Evolutionary conservation across 2,797 vertebrate genomes (phyloP), one percentile per base, ranked within the genome.

Genomic region (Myotis myotis): DNA sequence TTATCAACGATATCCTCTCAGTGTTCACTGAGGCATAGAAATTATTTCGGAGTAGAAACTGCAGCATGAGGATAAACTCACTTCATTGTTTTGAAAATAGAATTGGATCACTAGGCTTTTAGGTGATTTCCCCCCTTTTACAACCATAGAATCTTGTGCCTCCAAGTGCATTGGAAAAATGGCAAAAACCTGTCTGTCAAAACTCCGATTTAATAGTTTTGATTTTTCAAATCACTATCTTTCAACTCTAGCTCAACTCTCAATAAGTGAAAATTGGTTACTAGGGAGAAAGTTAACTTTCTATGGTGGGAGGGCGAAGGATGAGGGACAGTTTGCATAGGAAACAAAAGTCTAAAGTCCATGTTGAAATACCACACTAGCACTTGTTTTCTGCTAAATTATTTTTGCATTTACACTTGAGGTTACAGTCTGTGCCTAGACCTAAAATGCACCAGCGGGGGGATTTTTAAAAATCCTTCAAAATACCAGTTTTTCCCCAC

Each of bases 381-480:
- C 96, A 96, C 96, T 96, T 97, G 96, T 97, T 97, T 97, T 97
- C 96, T 97, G 95, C 97, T 97, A 47, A 98, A 96, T 98, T 97
- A 97, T 97, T 98, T 98, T 97, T 98, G 97, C 97, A 90, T 97
- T 96, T 97, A 97, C 98, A 98, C 98, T 98, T 98, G 97, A 98
- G 98, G 98, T 98, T 98, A 97, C 97, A 98, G 98, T 98, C 98
- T 98, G 98, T 99, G 98, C 98, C 98, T 98, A 98, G 97, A 98
- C 96, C 97, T 98, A 98, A 98, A 98, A 98, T 98, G 98, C 98
- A 99, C 98, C 98, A 99, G 98, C 98, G 97, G 98, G 98, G 98
- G 98, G 98, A 98, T 98, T 94, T 98, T 72, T 71, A 36, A 87
- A 97, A 98, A 97, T 98, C 98, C 98, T 98, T 98, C 98, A 98